Evolutionary conservation across 2,888 invertebrate species (phyloP), one percentile per base, ranked within the genome.

Genomic region (Calameuta idolon): DNA sequence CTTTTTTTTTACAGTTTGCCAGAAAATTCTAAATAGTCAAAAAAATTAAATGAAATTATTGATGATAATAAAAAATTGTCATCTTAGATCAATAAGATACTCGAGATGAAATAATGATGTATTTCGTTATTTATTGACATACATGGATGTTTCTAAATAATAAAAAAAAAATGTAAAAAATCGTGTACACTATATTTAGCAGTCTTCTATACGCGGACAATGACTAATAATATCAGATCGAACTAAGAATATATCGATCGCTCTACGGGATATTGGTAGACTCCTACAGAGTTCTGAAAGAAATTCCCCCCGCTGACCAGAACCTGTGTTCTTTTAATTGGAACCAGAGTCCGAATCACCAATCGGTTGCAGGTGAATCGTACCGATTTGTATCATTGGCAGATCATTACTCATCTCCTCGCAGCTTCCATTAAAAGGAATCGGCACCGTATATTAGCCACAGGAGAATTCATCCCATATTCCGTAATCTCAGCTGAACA

Each of bases 301-400:
- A 83, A 33, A 71, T 77, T 86, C 86, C 87, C 85, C 88, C 88
- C 87, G 89, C 90, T 89, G 90, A 89, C 85, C 88, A 81, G 84
- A 87, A 86, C 85, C 87, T 86, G 87, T 89, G 87, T 90, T 90
- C 87, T 86, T 90, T 90, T 90, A 90, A 91, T 91, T 91, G 91
- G 90, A 87, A 87, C 85, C 87, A 84, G 88, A 89, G 86, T 55
- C 89, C 87, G 86, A 90, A 88, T 87, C 84, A 84, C 75, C 88
- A 86, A 90, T 88, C 88, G 87, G 83, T 86, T 86, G 88, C 89
- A 88, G 90, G 89, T 89, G 90, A 90, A 90, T 90, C 87, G 87
- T 85, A 84, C 85, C 90, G 89, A 90, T 90, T 90, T 89, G 87
- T 90, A 90, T 90, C 89, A 88, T 87, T 86, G 88, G 86, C 87